These are phyloP conservation scores for Marasmarcha lunaedactyla DNA, from an alignment of 2,888 invertebrate genomes.

Conservation along the genomic window DNA sequence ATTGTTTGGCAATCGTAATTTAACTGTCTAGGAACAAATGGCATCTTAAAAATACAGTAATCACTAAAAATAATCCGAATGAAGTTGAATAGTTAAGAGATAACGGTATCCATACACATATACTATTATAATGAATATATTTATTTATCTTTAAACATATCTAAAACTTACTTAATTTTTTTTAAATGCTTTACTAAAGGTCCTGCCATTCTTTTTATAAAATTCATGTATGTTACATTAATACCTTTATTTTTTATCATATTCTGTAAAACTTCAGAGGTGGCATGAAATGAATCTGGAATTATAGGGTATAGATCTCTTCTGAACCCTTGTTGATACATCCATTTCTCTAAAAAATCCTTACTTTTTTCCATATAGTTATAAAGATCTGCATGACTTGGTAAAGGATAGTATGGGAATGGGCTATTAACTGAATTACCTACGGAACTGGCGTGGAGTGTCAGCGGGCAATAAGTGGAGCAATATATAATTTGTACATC, in stretches of 20 bases:
- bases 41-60: too few species aligned
- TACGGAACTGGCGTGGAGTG: slow-evolving; percentile 34
- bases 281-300: slow-evolving; percentile 52
- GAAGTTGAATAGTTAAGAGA: too few species aligned
- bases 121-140: too few species aligned
- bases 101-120: too few species aligned
- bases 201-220: slow-evolving; percentile 48
- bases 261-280: slow-evolving; percentile 33
- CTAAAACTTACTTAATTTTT: too few species aligned
- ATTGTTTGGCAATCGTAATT: too few species aligned
- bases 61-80: too few species aligned
- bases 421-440: slow-evolving; percentile 34
- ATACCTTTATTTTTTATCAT: slow-evolving; percentile 43
- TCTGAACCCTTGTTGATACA: slow-evolving; percentile 59
- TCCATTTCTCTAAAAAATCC: slow-evolving; percentile 53
- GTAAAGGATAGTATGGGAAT: slow-evolving; percentile 47
- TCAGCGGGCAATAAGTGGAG: slow-evolving; percentile 45
- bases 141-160: too few species aligned
- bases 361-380: slow-evolving; percentile 39
- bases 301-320: slow-evolving; percentile 53
- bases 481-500: slow-evolving; percentile 46
- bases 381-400: slow-evolving; percentile 29
- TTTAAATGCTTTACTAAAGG: slow-evolving; percentile 37
- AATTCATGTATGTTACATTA: slow-evolving; percentile 49
- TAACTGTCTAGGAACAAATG: too few species aligned